These are phyloP conservation scores for Hyposoter didymator DNA, from an alignment of 2,888 invertebrate genomes.

Conservation along the genomic window DNA sequence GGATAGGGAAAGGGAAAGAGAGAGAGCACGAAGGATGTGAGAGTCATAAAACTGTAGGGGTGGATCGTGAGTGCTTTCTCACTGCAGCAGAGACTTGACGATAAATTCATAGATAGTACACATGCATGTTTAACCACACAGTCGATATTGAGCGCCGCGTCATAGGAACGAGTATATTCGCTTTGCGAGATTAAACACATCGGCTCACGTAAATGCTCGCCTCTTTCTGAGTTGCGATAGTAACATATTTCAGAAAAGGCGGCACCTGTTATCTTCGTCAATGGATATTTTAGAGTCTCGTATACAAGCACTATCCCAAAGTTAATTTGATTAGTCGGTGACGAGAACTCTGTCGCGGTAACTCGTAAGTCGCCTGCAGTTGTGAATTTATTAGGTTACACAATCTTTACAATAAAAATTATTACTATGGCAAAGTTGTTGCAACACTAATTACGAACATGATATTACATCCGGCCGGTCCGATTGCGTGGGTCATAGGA, in stretches of 20 bases:
- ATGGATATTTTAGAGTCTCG: conserved; percentile 33
- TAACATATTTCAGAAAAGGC: neutral
- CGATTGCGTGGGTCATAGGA: neutral
- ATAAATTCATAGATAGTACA: conserved; percentile 40
- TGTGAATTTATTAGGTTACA: conserved; percentile 24
- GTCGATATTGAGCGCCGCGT: neutral
- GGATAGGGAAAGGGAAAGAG: neutral
- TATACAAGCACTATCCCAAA: conserved; percentile 14
- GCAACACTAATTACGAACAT: neutral
- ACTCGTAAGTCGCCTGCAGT: conserved; percentile 26
- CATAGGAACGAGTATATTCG: neutral
- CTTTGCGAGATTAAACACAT: conserved; percentile 17
- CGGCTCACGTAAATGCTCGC: neutral
- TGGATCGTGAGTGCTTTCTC: conserved; percentile 53
- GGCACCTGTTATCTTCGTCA: conserved; percentile 31
- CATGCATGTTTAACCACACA: neutral
- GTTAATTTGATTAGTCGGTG: conserved; percentile 57
- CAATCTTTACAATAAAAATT: conserved; percentile 2
- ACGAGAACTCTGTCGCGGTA: conserved; percentile 11
- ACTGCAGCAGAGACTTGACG: conserved; percentile 42
- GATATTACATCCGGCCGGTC: neutral
- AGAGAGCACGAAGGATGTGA: conserved; percentile 11
- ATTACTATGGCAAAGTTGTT: neutral
- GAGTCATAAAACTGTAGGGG: conserved; percentile 57
- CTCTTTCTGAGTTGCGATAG: neutral